phyloP scores from a whole-genome alignment of 2,888 invertebrate genomes.

The Prosapia bicincta region DNA sequence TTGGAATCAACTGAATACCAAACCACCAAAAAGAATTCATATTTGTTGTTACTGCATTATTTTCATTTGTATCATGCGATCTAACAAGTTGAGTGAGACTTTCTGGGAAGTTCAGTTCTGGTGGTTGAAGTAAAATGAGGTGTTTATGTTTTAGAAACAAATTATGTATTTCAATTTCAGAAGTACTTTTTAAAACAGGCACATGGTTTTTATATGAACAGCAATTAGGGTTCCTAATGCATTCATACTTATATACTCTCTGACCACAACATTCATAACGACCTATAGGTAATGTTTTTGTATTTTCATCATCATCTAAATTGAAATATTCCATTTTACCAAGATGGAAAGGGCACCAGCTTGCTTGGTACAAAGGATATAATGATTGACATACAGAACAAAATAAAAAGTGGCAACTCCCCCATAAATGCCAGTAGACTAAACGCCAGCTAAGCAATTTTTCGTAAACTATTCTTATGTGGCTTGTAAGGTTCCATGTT shows the following conservation, averaged over 20 bases:
- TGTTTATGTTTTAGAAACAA: conserved; percentile 3
- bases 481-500: conserved; percentile 8
- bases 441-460: conserved; percentile 4
- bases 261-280: conserved; percentile 15
- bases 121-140: neutral
- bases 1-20: conserved; percentile 4
- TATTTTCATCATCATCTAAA: neutral
- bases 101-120: neutral
- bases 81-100: neutral
- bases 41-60: neutral
- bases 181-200: neutral
- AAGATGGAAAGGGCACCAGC: conserved; percentile 16
- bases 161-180: neutral
- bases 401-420: conserved; percentile 13
- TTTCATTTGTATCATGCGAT: neutral
- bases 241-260: conserved; percentile 8
- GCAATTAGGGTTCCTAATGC: neutral
- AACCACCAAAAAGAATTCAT: conserved; percentile 6
- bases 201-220: conserved; percentile 12
- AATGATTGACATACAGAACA: neutral
- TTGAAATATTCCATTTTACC: conserved; percentile 15
- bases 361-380: conserved; percentile 8
- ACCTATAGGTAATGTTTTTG: conserved; percentile 5
- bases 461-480: conserved; percentile 1
- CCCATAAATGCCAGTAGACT: conserved; percentile 22